Conservation (phyloP, 1,140 invertebrate genomes). For the Melanaphis sacchari region DNA sequence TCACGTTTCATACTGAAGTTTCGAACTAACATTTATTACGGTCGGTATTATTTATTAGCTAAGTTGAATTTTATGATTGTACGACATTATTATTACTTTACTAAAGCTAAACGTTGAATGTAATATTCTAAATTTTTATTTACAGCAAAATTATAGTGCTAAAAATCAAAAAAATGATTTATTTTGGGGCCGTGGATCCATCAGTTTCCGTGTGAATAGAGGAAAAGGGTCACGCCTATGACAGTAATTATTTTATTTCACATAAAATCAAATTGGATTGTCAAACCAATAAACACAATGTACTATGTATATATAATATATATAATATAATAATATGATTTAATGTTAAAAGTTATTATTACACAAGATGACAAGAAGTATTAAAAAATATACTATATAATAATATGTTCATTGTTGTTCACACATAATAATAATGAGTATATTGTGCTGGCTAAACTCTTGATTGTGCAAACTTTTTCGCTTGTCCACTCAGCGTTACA, state of each 20-base stretch:
- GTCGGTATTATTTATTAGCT: too few relatives aligned
- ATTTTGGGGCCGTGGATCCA: background rate
- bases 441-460: background rate
- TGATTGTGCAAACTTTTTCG: background rate
- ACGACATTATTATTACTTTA: background rate
- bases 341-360: background rate
- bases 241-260: background rate
- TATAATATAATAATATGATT: background rate
- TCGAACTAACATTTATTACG: background rate
- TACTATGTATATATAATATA: background rate
- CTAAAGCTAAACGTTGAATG: background rate
- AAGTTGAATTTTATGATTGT: background rate
- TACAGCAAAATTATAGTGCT: background rate
- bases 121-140: background rate
- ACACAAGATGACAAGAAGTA: conserved; percentile 9
- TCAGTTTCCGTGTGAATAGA: background rate
- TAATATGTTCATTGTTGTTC: background rate
- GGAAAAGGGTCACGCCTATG: background rate
- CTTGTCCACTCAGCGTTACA: background rate
- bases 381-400: background rate
- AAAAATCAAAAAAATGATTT: background rate
- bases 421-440: background rate
- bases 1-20: background rate
- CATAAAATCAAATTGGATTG: background rate
- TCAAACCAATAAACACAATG: background rate